Evolutionary conservation across 2,113 vertebrate genomes (phyloP).

Genomic region (Lynx canadensis): DNA sequence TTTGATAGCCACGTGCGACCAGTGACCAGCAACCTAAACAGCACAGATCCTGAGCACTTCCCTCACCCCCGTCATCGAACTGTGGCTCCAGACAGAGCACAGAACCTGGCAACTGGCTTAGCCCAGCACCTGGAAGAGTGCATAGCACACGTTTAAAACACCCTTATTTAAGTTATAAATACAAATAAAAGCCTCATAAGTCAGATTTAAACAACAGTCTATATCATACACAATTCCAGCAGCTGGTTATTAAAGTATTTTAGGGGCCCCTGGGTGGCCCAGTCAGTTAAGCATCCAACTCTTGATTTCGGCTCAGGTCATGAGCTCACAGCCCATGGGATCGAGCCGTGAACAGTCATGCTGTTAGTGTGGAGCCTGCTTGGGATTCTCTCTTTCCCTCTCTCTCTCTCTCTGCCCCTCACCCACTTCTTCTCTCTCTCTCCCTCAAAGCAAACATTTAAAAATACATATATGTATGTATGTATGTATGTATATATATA

Average conservation of each 20-base stretch:
- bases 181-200: not conserved
- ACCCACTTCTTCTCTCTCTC: no score
- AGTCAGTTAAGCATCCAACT: no score
- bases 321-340: no score
- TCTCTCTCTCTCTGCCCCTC: no score
- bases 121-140: not conserved
- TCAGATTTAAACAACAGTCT: not conserved
- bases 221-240: not conserved
- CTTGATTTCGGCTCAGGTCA: no score
- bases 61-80: not conserved
- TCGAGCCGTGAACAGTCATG: no score
- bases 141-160: not conserved
- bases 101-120: not conserved
- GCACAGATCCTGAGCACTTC: not conserved
- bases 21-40: not conserved
- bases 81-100: not conserved
- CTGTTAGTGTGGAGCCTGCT: no score
- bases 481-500: no score
- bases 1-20: not conserved
- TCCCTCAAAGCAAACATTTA: no score
- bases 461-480: no score
- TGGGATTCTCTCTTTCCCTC: no score
- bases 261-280: not conserved
- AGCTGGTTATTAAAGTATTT: not conserved
- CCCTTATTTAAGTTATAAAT: not conserved